Evolutionary conservation across 2,888 invertebrate species (phyloP).

Genomic region (Phrixothrix hirtus): DNA sequence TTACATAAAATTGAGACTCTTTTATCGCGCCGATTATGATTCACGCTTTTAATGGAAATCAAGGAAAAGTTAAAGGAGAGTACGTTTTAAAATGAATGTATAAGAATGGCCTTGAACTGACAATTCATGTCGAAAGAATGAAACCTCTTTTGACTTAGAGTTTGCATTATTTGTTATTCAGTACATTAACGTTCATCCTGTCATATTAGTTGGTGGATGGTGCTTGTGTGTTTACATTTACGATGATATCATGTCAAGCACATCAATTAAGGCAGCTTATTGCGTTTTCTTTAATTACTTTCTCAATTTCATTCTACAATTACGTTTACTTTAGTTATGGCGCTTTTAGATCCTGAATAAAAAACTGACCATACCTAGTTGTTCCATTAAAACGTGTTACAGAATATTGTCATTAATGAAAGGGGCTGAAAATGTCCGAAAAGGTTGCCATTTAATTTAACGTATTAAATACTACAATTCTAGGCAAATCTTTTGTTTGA

Average conservation of each 20-base stretch:
- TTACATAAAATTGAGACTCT: constrained; percentile 44
- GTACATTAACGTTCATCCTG: neutral
- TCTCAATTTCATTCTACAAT: neutral
- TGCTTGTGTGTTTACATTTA: neutral
- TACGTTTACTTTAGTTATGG: neutral
- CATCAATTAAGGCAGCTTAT: constrained; percentile 14
- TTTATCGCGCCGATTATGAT: constrained; percentile 46
- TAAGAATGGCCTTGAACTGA: constrained; percentile 5
- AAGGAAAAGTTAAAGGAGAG: constrained; percentile 16
- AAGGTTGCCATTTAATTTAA: no score
- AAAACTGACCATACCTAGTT: no score
- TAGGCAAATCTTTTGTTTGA: no score
- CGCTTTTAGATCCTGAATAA: no score
- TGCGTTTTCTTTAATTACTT: constrained; percentile 15
- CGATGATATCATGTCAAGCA: constrained; percentile 16
- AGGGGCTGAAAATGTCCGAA: no score
- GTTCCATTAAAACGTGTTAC: no score
- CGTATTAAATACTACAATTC: no score
- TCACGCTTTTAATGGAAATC: constrained; percentile 28
- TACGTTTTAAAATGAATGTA: no score
- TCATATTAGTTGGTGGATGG: neutral
- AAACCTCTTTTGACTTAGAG: no score
- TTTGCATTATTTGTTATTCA: no score
- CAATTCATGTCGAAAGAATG: no score
- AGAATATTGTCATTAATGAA: no score